Evolutionary conservation across 2,113 vertebrate species (phyloP), one percentile per base, ranked within the genome.

Genomic region (Salminus brasiliensis): DNA sequence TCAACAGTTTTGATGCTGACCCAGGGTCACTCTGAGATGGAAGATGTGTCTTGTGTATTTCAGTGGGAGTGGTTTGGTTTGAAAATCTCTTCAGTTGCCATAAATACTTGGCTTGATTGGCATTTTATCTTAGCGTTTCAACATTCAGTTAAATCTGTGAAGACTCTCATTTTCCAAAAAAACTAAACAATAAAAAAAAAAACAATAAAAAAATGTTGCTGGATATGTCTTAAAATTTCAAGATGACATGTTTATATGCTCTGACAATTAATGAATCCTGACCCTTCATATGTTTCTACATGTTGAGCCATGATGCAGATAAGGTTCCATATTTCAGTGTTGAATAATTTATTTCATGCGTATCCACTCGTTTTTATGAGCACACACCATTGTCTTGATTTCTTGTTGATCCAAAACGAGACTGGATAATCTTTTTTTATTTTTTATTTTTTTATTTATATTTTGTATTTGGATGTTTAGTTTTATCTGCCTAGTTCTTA

Each of bases 291-390:
- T 36, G 30, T n/a, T 34, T 74, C n/a, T 12, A 1, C 27, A 13
- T 47, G 25, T 21, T 49, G 55, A 70, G 36, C 25, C 45, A 72
- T 69, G 53, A 72, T 69, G 53, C 27, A 1, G n/a, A 71, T 32
- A 52, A 9, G 23, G n/a, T 60, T 36, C 66, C 32, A 71, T 67
- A 47, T 71, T 49, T 78, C 69, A 47, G 74, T 78, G 4, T 81
- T 69, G 59, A 47, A 45, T 70, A 23, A 45, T 47, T 77, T 78
- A 79, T 71, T 78, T 78, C 62, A 79, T 52, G 16, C 27, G 11
- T 72, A 72, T 41, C 23, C 29, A 27, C 55, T 16, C 39, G n/a
- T 76, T 49, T 78, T 49, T 53, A 36, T 52, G 41, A 34, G 21
- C 74, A 68, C 57, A 29, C 2, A 25, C n/a, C n/a, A 11, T 13